A percentile compares a stretch with the other conserved stretches of the same genome.
These are phyloP conservation scores for Sarcophaga peregrina DNA, from an alignment of 1,140 invertebrate species.

Conservation along the genomic window DNA sequence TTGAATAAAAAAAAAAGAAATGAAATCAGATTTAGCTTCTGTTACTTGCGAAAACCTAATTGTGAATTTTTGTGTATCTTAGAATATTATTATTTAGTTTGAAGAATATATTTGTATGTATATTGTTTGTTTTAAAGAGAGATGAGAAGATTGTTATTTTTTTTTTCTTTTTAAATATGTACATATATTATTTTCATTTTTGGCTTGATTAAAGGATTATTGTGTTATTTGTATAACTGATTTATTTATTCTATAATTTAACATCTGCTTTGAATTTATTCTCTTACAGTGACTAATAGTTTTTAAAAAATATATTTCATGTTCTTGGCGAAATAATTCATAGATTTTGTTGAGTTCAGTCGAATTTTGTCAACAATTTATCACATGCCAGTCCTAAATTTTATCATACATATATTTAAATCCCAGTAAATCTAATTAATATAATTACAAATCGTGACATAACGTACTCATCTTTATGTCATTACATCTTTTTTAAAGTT, in stretches of 20 bases:
- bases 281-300: too few species aligned
- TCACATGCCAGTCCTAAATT: too few species aligned
- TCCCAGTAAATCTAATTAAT: too few species aligned
- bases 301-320: too few species aligned
- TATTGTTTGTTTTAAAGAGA: not conserved
- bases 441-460: too few species aligned
- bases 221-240: not conserved
- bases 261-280: not conserved
- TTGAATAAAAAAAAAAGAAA: not conserved
- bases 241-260: not conserved
- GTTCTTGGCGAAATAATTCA: too few species aligned
- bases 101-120: not conserved
- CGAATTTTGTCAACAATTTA: too few species aligned
- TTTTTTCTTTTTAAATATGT: not conserved
- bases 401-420: too few species aligned
- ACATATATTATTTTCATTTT: not conserved
- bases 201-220: not conserved
- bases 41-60: not conserved
- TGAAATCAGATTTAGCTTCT: constrained; percentile 1
- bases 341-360: too few species aligned
- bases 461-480: too few species aligned
- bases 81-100: not conserved
- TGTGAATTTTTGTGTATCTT: not conserved
- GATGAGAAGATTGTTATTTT: not conserved
- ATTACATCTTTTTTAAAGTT: too few species aligned